A percentile compares a stretch with the other conserved stretches of the same genome.
phyloP scores from a whole-genome alignment of 2,113 vertebrate genomes.

The Hipposideros armiger region DNA sequence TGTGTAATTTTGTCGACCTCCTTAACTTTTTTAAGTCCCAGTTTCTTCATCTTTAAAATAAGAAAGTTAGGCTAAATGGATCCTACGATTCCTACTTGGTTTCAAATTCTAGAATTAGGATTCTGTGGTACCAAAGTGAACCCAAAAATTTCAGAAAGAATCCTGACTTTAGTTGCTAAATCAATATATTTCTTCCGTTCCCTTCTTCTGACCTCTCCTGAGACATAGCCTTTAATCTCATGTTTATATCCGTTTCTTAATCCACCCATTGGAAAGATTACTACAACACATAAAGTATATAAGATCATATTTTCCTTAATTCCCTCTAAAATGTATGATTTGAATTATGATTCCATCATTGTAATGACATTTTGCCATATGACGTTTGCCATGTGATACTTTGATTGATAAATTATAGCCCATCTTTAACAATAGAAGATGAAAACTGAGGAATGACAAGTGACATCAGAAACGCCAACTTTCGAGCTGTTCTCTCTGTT shows the following conservation, averaged over 20 bases:
- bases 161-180: background rate
- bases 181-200: background rate
- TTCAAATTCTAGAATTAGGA: constrained; percentile 12
- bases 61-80: background rate
- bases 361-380: background rate
- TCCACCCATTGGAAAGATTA: background rate
- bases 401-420: constrained; percentile 4
- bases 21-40: background rate
- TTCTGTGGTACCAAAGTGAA: background rate
- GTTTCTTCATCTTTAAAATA: background rate
- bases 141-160: constrained; percentile 5
- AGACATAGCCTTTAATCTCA: background rate
- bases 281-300: background rate
- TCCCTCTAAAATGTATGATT: background rate
- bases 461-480: background rate
- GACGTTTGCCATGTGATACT: constrained; percentile 19
- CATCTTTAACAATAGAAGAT: background rate
- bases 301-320: constrained; percentile 30
- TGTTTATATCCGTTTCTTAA: constrained; percentile 40
- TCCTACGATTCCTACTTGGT: background rate
- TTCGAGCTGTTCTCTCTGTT: background rate
- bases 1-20: background rate
- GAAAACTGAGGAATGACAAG: background rate
- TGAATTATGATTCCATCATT: constrained; percentile 47
- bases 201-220: background rate